Conservation (phyloP, 2,888 invertebrate species). For the Elmis aenea region DNA sequence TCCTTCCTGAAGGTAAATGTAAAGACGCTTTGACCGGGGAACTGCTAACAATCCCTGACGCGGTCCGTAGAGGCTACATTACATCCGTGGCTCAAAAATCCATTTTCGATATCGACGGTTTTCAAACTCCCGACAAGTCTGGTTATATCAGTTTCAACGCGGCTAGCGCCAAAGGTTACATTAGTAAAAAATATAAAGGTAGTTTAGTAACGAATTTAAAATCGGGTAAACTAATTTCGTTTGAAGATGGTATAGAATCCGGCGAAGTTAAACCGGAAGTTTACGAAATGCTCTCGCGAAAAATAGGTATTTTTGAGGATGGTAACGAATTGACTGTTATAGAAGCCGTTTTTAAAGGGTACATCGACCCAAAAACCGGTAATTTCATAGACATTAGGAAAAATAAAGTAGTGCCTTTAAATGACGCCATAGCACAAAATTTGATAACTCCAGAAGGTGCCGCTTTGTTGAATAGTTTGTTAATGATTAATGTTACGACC, state of each 20-base stretch:
- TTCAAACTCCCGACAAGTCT: slow-evolving; percentile 74
- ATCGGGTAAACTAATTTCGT: slow-evolving; percentile 67
- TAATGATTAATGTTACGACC: slow-evolving; percentile 83
- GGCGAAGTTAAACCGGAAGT: slow-evolving; percentile 80
- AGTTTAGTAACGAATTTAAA: slow-evolving; percentile 68
- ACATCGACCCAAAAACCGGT: slow-evolving; percentile 84
- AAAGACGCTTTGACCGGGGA: slow-evolving; percentile 69
- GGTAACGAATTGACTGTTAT: slow-evolving; percentile 76
- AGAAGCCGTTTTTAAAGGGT: slow-evolving; percentile 80
- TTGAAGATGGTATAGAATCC: slow-evolving; percentile 74
- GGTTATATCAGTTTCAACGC: slow-evolving; percentile 81
- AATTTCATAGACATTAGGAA: slow-evolving; percentile 72
- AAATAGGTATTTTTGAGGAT: slow-evolving; percentile 74
- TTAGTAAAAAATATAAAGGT: slow-evolving; percentile 69
- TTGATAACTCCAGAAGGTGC: slow-evolving; percentile 85
- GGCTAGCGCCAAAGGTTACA: slow-evolving; percentile 70
- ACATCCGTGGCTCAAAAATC: slow-evolving; percentile 82
- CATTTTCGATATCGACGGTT: slow-evolving; percentile 88
- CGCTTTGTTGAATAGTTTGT: slow-evolving; percentile 73
- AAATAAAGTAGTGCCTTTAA: slow-evolving; percentile 70
- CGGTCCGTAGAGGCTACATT: slow-evolving; percentile 83
- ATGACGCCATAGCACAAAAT: slow-evolving; percentile 80
- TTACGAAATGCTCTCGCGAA: slow-evolving; percentile 76
- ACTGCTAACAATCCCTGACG: slow-evolving; percentile 74
- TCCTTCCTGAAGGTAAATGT: slow-evolving; percentile 71